These are phyloP conservation scores for Periplaneta americana DNA, from an alignment of 1,140 invertebrate genomes.

Conservation along the genomic window DNA sequence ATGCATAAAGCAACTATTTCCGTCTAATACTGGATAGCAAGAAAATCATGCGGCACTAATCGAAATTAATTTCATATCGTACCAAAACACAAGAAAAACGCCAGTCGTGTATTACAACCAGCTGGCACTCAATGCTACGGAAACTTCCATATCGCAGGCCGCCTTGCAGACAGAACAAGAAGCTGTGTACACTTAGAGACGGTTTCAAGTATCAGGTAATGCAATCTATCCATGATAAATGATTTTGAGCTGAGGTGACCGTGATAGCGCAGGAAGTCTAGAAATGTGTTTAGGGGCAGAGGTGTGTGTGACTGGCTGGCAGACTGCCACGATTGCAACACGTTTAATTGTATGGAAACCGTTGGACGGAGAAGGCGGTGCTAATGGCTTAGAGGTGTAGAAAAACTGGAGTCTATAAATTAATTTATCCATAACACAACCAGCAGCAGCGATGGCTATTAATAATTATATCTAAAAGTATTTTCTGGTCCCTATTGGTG, in stretches of 20 bases:
- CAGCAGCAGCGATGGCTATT: background rate
- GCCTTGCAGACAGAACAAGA: too few relatives aligned
- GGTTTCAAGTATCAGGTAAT: background rate
- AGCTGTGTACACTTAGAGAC: background rate
- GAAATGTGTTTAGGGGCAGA: background rate
- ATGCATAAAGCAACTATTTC: too few relatives aligned
- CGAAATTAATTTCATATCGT: too few relatives aligned
- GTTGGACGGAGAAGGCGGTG: background rate
- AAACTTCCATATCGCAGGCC: too few relatives aligned
- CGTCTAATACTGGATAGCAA: too few relatives aligned
- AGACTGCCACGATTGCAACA: background rate
- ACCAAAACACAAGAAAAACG: too few relatives aligned
- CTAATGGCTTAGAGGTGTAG: background rate
- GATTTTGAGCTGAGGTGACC: background rate
- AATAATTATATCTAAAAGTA: too few relatives aligned
- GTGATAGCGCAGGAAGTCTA: background rate
- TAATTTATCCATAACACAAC: too few relatives aligned
- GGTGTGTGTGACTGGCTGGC: background rate
- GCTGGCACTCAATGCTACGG: too few relatives aligned
- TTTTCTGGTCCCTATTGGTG: too few relatives aligned
- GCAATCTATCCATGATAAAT: background rate
- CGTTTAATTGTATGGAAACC: background rate
- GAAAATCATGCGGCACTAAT: too few relatives aligned
- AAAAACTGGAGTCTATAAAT: background rate
- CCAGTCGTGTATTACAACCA: too few relatives aligned